Evolutionary conservation across 1,140 invertebrate species (phyloP).

Genomic region (Bursaphelenchus mucronatus): DNA sequence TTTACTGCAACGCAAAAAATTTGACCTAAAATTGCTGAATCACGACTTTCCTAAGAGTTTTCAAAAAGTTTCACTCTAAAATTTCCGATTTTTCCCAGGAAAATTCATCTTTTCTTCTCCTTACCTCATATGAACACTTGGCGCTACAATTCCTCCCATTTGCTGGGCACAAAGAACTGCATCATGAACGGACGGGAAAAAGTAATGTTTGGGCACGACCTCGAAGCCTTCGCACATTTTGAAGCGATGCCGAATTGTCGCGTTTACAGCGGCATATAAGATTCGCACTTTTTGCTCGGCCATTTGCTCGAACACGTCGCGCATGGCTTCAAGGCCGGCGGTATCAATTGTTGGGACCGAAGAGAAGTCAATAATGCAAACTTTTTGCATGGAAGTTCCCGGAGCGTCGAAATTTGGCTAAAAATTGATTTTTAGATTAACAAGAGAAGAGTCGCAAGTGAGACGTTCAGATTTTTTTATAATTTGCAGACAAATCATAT

Average conservation of each 20-base stretch:
- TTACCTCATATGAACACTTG: constrained; percentile 48
- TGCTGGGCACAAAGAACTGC: constrained; percentile 47
- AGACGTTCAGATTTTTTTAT: too few species aligned
- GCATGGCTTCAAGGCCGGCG: constrained; percentile 34
- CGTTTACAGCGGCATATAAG: constrained; percentile 42
- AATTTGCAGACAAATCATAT: too few species aligned
- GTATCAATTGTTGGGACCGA: constrained; percentile 39
- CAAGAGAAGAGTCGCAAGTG: neutral
- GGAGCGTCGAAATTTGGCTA: constrained; percentile 43
- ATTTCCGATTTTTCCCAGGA: neutral
- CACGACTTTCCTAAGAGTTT: neutral
- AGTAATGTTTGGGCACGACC: constrained; percentile 41
- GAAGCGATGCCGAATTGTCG: constrained; percentile 35
- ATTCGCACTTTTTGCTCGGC: constrained; percentile 33
- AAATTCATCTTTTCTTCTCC: too few species aligned
- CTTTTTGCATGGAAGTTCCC: constrained; percentile 34
- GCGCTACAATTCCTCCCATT: constrained; percentile 40
- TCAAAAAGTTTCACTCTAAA: neutral
- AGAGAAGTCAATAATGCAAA: constrained; percentile 45
- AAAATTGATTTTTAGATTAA: constrained; percentile 17
- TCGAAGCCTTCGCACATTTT: constrained; percentile 42
- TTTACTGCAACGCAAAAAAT: neutral
- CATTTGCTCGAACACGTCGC: constrained; percentile 43
- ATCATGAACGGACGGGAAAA: constrained; percentile 46
- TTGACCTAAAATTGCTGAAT: neutral